Evolutionary conservation across 1,140 invertebrate genomes (phyloP), one percentile per base, ranked within the genome.

Genomic region (Tetragnatha versicolor): DNA sequence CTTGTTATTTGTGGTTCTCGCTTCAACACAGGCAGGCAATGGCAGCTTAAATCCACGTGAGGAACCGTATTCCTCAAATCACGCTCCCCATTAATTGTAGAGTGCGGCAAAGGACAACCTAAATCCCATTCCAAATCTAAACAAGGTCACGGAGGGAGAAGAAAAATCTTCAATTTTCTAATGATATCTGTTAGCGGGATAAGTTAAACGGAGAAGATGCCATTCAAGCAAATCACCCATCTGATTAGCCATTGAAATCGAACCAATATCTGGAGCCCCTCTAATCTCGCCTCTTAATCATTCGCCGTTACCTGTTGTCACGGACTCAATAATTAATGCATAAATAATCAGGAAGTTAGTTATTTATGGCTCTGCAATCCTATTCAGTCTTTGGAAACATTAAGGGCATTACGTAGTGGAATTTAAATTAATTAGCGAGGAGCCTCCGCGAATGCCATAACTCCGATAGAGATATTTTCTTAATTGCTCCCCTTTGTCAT

Each of bases 391-490:
- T 35, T 17, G 14, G 60, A 37, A 63, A 63, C 60, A 63, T 39
- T 42, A 63, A 63, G 60, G 60, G 10, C 35, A 42, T 63, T 63
- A 63, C n/a, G n/a, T 39, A 37, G 33, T 63, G 25, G 60, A 39
- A 42, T 39, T 42, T 63, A 63, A 63, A 63, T 63, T 63, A 37
- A 63, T 63, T 39, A 63, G 37, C 10, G 20, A 63, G n/a, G 35
- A 33, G 60, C 20, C 55, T 58, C n/a, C 55, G 12, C 17, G 29
- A 17, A 31, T 33, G 31, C 60, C 60, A 63, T 63, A 63, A 63
- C 42, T 63, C 60, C 42, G 37, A 63, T 39, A 42, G 60, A 63
- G 37, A 63, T 63, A 63, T 63, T 63, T 63, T 63, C 60, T 63
- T 63, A 63, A 63, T 31, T 63, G 60, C 33, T 39, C 33, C 33